Evolutionary conservation across 2,113 vertebrate genomes (phyloP), one percentile per base, ranked within the genome.

Genomic region (Chaetorhynchus papuensis): DNA sequence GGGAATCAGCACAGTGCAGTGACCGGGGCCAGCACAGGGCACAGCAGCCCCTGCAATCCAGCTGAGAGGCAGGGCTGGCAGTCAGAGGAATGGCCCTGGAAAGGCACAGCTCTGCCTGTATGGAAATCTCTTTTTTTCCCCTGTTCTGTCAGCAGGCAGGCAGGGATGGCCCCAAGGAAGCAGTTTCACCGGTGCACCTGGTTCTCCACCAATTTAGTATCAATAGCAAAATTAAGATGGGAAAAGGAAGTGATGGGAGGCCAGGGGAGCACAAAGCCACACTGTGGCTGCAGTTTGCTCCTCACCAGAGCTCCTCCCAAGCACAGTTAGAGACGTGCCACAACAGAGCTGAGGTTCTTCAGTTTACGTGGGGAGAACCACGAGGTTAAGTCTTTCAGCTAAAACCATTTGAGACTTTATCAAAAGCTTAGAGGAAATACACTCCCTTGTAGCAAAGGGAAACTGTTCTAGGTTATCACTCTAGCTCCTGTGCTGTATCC

Each of bases 381-480:
- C 0, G 0, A 77, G 65, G 18, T 10, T 10, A 64, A 54, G 24
- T 37, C 35, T 70, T 63, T 52, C 16, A 11, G 76, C n/a, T 78
- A 61, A 86, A 87, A 71, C 13, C 72, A 50, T 83, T 35, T 26
- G 19, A 88, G 54, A 61, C 47, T 6, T 71, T 80, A 93, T 59
- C 50, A 83, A 66, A 87, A 31, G 44, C n/a, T 81, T 39, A 75
- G 39, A 53, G 71, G 85, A 89, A 96, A 83, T 30, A 23, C 49
- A 75, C 64, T 94, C 76, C 66, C 69, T 84, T 61, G 26, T 6
- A 86, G 44, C 57, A 84, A 76, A 21, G 9, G 72, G n/a, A 86
- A 93, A 42, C 49, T 83, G 83, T 64, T 78, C 85, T 63, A 39
- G 75, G 64, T 77, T 90, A 92, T 93, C 90, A 12, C n/a, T 63